These are phyloP conservation scores for Circaetus gallicus DNA, from an alignment of 2,113 vertebrate species.

Conservation along the genomic window DNA sequence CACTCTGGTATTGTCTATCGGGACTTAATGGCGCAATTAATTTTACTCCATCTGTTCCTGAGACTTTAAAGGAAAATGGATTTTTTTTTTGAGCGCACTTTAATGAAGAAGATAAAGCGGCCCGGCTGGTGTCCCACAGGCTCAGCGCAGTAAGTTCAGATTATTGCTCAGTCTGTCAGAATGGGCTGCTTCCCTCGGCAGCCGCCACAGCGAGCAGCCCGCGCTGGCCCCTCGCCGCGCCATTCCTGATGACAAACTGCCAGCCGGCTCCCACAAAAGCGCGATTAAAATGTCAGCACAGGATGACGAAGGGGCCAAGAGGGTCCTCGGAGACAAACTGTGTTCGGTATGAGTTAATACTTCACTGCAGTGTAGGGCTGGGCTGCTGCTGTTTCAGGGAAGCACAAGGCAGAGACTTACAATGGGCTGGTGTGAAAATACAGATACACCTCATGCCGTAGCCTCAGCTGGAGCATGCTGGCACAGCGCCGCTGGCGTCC, in stretches of 20 bases:
- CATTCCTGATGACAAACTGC: conserved; percentile 88
- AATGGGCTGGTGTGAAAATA: conserved; percentile 13
- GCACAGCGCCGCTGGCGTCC: not conserved
- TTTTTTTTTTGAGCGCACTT: conserved; percentile 90
- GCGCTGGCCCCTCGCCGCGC: conserved; percentile 84
- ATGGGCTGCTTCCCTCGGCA: conserved; percentile 82
- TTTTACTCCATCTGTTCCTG: conserved; percentile 95
- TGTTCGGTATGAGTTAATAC: conserved; percentile 85
- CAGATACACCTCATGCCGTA: not conserved
- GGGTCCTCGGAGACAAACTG: conserved; percentile 83
- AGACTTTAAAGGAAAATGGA: conserved; percentile 97
- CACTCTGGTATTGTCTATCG: conserved; percentile 91
- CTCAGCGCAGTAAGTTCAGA: conserved; percentile 87
- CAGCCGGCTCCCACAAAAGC: conserved; percentile 85
- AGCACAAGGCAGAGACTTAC: not conserved
- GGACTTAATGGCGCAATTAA: conserved; percentile 97
- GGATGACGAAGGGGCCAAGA: conserved; percentile 84
- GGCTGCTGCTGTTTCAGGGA: conserved; percentile 56
- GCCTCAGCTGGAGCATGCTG: not conserved
- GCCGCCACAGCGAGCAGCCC: conserved; percentile 76
- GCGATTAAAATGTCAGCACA: conserved; percentile 86
- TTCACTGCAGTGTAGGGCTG: conserved; percentile 74
- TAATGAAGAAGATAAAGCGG: conserved; percentile 98
- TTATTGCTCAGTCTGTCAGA: conserved; percentile 90
- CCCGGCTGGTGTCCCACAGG: conserved; percentile 86